These are phyloP conservation scores for Acronicta alni DNA, from an alignment of 2,888 invertebrate genomes.

Conservation along the genomic window DNA sequence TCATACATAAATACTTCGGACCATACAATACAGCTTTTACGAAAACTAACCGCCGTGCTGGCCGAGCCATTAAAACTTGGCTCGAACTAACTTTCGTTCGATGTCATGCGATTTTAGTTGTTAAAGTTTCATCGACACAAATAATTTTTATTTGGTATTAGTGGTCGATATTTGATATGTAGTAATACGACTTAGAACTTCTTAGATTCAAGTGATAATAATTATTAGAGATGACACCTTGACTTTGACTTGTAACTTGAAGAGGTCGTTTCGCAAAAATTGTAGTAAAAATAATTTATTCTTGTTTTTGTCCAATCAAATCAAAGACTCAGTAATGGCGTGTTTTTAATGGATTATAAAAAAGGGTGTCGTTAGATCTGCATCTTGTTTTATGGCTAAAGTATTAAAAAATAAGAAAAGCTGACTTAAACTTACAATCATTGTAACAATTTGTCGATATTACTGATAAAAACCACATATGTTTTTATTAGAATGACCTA, in stretches of 20 bases:
- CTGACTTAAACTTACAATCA: no score
- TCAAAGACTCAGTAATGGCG: no score
- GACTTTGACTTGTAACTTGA: neutral
- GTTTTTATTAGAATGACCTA: no score
- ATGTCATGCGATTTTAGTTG: constrained; percentile 51
- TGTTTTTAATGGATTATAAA: no score
- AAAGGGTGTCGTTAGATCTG: no score
- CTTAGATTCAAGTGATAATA: neutral
- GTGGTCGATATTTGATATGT: constrained; percentile 1
- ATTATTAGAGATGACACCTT: neutral
- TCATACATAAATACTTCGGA: constrained; percentile 51
- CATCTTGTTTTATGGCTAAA: no score
- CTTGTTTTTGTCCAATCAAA: neutral
- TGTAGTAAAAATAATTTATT: neutral
- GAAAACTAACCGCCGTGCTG: constrained; percentile 60
- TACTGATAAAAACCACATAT: no score
- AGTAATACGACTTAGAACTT: neutral
- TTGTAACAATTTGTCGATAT: no score
- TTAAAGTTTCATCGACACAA: constrained; percentile 28
- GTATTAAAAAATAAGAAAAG: no score
- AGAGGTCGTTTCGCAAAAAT: neutral
- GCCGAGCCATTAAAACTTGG: constrained; percentile 68
- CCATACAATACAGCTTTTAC: constrained; percentile 59
- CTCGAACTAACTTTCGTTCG: constrained; percentile 59
- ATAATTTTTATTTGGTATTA: constrained; percentile 22